A percentile compares a stretch with the other conserved stretches of the same genome.
Conservation (phyloP, 2,888 invertebrate genomes). For the Cancer borealis region DNA sequence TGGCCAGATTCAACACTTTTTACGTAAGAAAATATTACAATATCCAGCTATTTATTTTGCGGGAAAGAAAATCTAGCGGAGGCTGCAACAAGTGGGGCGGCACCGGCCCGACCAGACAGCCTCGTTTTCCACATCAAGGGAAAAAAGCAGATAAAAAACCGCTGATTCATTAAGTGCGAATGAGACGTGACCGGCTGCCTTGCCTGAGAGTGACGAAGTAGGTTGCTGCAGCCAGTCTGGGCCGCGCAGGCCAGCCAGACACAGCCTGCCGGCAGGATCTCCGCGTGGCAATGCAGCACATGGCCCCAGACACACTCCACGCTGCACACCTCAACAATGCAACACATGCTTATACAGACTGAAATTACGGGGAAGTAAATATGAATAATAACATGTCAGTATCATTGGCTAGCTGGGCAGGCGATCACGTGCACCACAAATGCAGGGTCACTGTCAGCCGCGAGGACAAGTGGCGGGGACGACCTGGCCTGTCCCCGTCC, state of each 20-base stretch:
- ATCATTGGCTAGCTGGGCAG: no score
- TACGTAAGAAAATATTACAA: not conserved
- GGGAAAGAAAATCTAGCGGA: not conserved
- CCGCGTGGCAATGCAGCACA: not conserved
- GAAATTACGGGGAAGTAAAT: no score
- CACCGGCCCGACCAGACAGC: not conserved
- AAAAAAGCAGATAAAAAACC: not conserved
- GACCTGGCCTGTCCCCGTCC: not conserved
- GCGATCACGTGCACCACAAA: not conserved
- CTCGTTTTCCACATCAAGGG: not conserved
- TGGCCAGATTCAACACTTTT: not conserved
- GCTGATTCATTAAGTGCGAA: conserved; percentile 20
- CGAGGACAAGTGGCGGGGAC: not conserved
- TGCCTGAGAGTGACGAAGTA: not conserved
- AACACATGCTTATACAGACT: no score
- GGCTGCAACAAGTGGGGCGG: not conserved
- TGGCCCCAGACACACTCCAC: no score
- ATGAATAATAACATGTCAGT: no score
- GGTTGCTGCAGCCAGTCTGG: conserved; percentile 9
- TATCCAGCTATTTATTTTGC: not conserved
- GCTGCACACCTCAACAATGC: no score
- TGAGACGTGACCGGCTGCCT: conserved; percentile 10
- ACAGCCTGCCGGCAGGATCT: not conserved
- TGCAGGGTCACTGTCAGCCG: not conserved
- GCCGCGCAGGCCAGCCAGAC: conserved; percentile 3